phyloP scores from a whole-genome alignment of 1,140 invertebrate species.

The Pemphigus obesinymphae region DNA sequence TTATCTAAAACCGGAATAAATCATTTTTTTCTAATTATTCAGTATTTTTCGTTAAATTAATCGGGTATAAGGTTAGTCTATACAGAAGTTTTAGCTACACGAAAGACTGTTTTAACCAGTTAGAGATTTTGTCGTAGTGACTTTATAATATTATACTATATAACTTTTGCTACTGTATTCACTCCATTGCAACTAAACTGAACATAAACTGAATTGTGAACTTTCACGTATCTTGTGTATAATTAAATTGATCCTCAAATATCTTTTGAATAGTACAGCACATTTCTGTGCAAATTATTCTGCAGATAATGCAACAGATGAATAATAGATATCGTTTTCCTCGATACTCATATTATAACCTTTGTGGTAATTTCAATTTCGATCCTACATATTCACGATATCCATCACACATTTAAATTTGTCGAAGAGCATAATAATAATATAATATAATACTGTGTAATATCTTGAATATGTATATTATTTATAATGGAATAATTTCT shows the following conservation, averaged over 20 bases:
- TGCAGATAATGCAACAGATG: neutral
- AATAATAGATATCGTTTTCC: neutral
- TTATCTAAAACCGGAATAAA: too few species aligned
- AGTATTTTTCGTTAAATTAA: too few species aligned
- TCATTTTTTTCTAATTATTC: too few species aligned
- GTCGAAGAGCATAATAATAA: too few species aligned
- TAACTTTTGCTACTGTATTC: neutral
- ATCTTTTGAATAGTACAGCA: neutral
- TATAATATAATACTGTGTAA: too few species aligned
- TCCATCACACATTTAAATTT: too few species aligned
- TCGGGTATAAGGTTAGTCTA: too few species aligned
- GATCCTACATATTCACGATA: too few species aligned
- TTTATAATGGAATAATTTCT: too few species aligned
- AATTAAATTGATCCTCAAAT: neutral
- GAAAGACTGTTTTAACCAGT: neutral
- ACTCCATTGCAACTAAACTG: neutral
- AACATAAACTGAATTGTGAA: neutral
- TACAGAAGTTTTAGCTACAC: neutral
- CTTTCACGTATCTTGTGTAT: neutral
- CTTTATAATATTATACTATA: too few species aligned
- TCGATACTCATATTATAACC: neutral
- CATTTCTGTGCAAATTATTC: neutral
- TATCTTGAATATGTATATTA: too few species aligned
- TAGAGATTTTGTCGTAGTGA: neutral
- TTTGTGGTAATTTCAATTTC: neutral